Percentiles rank a stretch among this genome's conserved stretches.
These are phyloP conservation scores for Leucozona laternaria DNA, from an alignment of 2,888 invertebrate genomes.

Conservation along the genomic window DNA sequence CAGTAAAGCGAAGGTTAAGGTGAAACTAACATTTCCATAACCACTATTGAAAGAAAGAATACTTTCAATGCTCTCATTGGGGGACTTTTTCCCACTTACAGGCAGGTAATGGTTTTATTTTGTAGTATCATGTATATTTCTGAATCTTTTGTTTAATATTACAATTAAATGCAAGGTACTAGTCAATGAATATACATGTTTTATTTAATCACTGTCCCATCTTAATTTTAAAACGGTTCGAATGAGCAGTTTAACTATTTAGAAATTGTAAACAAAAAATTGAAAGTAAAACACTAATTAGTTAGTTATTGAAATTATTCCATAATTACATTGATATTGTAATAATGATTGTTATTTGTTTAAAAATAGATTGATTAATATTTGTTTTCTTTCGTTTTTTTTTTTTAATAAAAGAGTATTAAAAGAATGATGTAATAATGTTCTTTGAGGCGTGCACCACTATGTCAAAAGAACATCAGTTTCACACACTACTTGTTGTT, in stretches of 20 bases:
- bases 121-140: not conserved
- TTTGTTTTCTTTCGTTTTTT: not conserved
- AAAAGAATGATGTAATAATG: too few species aligned
- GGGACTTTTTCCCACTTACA: conserved; percentile 43
- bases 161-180: not conserved
- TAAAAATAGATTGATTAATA: not conserved
- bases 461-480: too few species aligned
- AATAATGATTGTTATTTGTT: not conserved
- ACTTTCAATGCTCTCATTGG: conserved; percentile 54
- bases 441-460: too few species aligned
- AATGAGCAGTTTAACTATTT: not conserved
- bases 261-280: too few species aligned
- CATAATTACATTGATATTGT: not conserved
- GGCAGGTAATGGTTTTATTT: conserved; percentile 19
- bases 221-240: not conserved
- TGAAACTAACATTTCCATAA: conserved; percentile 64
- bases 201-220: conserved; percentile 6
- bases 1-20: conserved; percentile 42
- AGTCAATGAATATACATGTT: conserved; percentile 5
- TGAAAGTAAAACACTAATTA: conserved; percentile 14
- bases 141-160: conserved; percentile 6
- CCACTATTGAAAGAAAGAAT: conserved; percentile 57
- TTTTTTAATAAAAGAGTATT: not conserved
- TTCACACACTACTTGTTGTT: too few species aligned
- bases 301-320: not conserved